phyloP scores from a whole-genome alignment of 2,888 invertebrate genomes.

The Boloria euphrosyne region DNA sequence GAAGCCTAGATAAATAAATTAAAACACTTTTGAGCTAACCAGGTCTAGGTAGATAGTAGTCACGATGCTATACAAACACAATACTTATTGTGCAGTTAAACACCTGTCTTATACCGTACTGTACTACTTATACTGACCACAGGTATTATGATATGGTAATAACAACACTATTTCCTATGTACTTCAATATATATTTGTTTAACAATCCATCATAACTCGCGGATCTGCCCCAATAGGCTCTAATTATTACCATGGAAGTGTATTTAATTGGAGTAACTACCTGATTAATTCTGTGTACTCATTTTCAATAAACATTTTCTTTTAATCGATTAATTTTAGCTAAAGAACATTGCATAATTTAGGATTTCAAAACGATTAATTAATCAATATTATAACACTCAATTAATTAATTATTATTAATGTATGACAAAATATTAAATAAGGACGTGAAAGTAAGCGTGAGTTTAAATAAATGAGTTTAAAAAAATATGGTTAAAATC shows the following conservation, averaged over 20 bases:
- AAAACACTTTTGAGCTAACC: constrained; percentile 10
- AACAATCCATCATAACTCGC: constrained; percentile 16
- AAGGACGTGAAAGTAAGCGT: too few species aligned
- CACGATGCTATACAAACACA: constrained; percentile 29
- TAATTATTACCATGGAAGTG: constrained; percentile 46
- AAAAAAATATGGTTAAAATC: too few species aligned
- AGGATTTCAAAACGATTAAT: too few species aligned
- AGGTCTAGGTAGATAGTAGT: constrained; percentile 18
- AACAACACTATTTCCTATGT: constrained; percentile 19
- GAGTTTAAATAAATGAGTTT: too few species aligned
- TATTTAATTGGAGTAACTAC: constrained; percentile 44
- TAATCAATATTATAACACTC: too few species aligned
- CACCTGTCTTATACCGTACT: constrained; percentile 42
- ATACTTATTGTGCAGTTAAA: constrained; percentile 40
- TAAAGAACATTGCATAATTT: too few species aligned
- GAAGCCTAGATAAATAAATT: constrained; percentile 13
- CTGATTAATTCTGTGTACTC: constrained; percentile 30
- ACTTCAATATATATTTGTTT: constrained; percentile 19
- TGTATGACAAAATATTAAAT: too few species aligned
- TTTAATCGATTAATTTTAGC: background rate
- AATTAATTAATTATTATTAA: too few species aligned
- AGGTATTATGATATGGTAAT: constrained; percentile 24
- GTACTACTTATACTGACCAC: constrained; percentile 41
- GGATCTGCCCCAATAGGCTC: constrained; percentile 45
- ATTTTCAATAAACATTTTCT: constrained; percentile 18